A percentile compares a stretch with the other conserved stretches of the same genome.
Evolutionary conservation across 2,113 vertebrate species (phyloP).

Genomic region (Cairina moschata): DNA sequence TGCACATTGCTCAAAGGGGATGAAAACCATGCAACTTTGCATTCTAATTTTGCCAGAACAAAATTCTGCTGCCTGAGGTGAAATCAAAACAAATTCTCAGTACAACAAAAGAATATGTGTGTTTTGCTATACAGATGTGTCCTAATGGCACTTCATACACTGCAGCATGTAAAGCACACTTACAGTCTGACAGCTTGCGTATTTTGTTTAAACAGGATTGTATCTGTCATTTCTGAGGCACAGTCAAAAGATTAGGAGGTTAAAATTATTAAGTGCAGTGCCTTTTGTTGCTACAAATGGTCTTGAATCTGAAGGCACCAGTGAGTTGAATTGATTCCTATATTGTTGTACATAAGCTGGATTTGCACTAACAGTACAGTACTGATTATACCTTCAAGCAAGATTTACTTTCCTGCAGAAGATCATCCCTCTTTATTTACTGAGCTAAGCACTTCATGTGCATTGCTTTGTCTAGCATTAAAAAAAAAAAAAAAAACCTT

Average conservation of each 20-base stretch:
- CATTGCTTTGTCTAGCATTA: background rate
- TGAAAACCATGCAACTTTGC: slow-evolving; percentile 4
- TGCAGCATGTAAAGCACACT: background rate
- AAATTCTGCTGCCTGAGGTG: background rate
- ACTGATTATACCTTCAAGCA: slow-evolving; percentile 47
- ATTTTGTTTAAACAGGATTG: background rate
- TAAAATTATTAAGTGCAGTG: background rate
- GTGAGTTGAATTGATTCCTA: background rate
- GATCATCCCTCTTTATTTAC: slow-evolving; percentile 55
- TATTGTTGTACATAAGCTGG: slow-evolving; percentile 17
- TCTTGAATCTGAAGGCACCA: background rate
- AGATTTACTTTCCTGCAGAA: slow-evolving; percentile 47
- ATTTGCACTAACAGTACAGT: slow-evolving; percentile 23
- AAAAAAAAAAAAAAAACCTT: slow-evolving; percentile 1
- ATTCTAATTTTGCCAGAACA: slow-evolving; percentile 8
- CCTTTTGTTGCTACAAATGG: background rate
- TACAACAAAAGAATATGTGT: background rate
- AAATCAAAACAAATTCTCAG: slow-evolving; percentile 23
- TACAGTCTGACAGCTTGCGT: background rate
- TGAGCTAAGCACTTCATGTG: background rate
- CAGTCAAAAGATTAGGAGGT: background rate
- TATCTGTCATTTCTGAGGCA: background rate
- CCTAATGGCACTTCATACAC: background rate
- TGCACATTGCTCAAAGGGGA: background rate
- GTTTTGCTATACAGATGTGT: background rate